A percentile compares a stretch with the other conserved stretches of the same genome.
These are phyloP conservation scores for Cataglyphis livida DNA, from an alignment of 2,888 invertebrate genomes.

Conservation along the genomic window DNA sequence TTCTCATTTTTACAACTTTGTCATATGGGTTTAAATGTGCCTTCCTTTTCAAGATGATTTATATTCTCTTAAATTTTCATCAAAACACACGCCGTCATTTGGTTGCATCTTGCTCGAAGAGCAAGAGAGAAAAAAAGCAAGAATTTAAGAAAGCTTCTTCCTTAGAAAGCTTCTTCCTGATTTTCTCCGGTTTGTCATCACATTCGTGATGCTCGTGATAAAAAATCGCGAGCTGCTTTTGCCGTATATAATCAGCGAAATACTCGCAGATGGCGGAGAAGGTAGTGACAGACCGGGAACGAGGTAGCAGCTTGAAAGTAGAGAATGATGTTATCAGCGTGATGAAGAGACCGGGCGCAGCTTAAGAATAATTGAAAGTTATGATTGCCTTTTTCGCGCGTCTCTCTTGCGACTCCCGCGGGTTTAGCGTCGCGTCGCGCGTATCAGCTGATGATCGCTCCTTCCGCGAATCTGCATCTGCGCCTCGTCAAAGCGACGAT, in stretches of 20 bases:
- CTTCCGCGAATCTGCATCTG: slow-evolving; percentile 18
- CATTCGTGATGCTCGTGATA: slow-evolving; percentile 27
- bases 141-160: no score
- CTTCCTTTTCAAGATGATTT: background rate
- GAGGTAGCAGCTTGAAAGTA: slow-evolving; percentile 44
- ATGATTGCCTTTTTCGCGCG: slow-evolving; percentile 65
- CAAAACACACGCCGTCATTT: background rate
- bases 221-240: slow-evolving; percentile 40
- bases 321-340: slow-evolving; percentile 75
- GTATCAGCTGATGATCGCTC: slow-evolving; percentile 35
- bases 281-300: slow-evolving; percentile 24
- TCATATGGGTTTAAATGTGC: background rate
- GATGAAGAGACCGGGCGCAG: slow-evolving; percentile 71
- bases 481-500: slow-evolving; percentile 15
- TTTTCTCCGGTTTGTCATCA: slow-evolving; percentile 42
- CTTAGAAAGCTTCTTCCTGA: slow-evolving; percentile 22
- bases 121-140: no score
- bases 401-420: slow-evolving; percentile 26
- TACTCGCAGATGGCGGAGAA: slow-evolving; percentile 50
- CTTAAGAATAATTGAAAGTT: slow-evolving; percentile 78
- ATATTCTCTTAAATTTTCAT: background rate
- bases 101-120: background rate
- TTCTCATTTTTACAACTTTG: background rate
- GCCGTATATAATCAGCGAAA: slow-evolving; percentile 29
- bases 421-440: slow-evolving; percentile 10